These are phyloP conservation scores for Podarcis raffonei DNA, from an alignment of 2,113 vertebrate species.

Conservation along the genomic window DNA sequence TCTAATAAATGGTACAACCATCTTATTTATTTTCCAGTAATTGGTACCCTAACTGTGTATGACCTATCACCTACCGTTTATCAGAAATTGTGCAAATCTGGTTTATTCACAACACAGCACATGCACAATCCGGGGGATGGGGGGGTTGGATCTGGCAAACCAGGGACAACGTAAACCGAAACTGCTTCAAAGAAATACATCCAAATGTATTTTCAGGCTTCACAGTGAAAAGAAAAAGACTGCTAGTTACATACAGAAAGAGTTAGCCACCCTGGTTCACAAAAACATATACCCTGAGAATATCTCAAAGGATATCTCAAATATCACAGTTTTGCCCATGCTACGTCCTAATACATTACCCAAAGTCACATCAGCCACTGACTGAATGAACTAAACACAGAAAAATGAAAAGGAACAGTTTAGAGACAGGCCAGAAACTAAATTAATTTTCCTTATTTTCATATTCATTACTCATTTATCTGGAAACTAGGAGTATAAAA, in stretches of 20 bases:
- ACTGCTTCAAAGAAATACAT: background rate
- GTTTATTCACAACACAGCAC: background rate
- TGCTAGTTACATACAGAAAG: background rate
- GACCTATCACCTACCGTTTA: background rate
- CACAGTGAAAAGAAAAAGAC: background rate
- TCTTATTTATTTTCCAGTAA: background rate
- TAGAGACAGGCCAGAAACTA: background rate
- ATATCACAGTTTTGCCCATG: background rate
- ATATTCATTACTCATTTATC: background rate
- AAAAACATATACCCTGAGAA: background rate
- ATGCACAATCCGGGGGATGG: background rate
- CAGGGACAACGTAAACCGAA: background rate
- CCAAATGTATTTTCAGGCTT: constrained; percentile 22
- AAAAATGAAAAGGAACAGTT: background rate
- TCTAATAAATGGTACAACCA: too few relatives aligned
- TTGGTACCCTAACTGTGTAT: background rate
- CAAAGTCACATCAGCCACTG: constrained; percentile 6
- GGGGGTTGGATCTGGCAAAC: too few relatives aligned
- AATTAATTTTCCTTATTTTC: background rate
- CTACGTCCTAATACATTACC: background rate
- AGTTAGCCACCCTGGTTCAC: background rate
- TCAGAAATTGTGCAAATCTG: accelerated
- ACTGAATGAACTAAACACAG: background rate
- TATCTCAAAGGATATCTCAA: background rate
- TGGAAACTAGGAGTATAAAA: background rate